phyloP scores from a whole-genome alignment of 2,113 vertebrate genomes.

The Isichthys henryi region DNA sequence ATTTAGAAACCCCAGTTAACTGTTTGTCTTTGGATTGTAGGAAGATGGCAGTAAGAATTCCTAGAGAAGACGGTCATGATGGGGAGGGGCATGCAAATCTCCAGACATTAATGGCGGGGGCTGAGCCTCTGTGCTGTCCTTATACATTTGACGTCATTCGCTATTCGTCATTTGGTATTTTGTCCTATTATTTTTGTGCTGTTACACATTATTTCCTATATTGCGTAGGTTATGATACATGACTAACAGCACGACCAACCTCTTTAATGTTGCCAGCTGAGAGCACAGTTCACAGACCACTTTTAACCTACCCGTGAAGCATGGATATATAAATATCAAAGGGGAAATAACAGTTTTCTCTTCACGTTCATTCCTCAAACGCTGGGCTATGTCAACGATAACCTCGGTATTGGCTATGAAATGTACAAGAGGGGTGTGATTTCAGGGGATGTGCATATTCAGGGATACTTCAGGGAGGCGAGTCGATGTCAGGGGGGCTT shows the following conservation, averaged over 20 bases:
- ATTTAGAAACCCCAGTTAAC: not conserved
- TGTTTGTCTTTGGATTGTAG: not conserved
- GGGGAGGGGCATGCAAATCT: not conserved
- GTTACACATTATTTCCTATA: not conserved
- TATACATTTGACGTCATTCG: not conserved
- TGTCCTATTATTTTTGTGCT: not conserved
- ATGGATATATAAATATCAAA: not conserved
- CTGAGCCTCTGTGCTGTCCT: not conserved
- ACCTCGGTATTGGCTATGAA: not conserved
- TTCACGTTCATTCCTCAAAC: not conserved
- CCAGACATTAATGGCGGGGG: not conserved
- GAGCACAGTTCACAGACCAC: not conserved
- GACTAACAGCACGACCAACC: not conserved
- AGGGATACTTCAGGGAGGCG: not conserved
- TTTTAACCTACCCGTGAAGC: not conserved
- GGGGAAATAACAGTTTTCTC: not conserved
- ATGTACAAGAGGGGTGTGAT: not conserved
- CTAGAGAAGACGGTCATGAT: not conserved
- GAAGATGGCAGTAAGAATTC: not conserved
- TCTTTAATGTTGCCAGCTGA: not conserved
- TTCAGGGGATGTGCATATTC: not conserved
- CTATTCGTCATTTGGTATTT: too few relatives aligned
- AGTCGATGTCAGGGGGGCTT: not conserved
- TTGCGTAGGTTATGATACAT: not conserved
- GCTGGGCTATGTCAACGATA: not conserved